Evolutionary conservation across 1,140 invertebrate genomes (phyloP), one percentile per base, ranked within the genome.

Genomic region (Ectropis grisescens): DNA sequence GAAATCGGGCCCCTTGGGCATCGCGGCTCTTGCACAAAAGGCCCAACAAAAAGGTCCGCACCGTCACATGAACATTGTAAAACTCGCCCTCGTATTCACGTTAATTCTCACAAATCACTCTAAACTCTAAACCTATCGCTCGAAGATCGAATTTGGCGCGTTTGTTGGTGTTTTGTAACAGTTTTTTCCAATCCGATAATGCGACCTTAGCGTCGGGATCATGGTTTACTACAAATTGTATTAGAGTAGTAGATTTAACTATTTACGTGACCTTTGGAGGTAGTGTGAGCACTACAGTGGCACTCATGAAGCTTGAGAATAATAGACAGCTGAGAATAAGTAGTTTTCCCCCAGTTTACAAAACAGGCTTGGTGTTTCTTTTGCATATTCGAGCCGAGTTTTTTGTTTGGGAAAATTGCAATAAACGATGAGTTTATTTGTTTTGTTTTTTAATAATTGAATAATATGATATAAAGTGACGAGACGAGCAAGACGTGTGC

Each of bases 211-310:
- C 57, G 59, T 58, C 59, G 59, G 64, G 72, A 78, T 75, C 72
- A 75, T 75, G 70, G 72, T 78, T 78, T 78, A 78, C 72, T 78
- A 78, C 72, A 78, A 78, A 78, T 78, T 78, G 72, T 78, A 78
- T 78, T 75, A 75, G 65, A 74, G 62, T 66, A 71, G 71, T 68
- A 71, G 58, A 72, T 78, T 74, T 72, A 75, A 75, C 68, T 70
- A 78, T 75, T 78, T 75, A 75, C 68, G 49, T 57, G 38, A 45
- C 37, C 41, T 50, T 41, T 40, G 37, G 43, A 22, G 51, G 15
- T 35, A n/a, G 33, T 40, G 29, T 16, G 2, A 27, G 25, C 10
- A n/a, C n/a, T n/a, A n/a, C n/a, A n/a, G n/a, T n/a, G n/a, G n/a
- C n/a, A n/a, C n/a, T n/a, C n/a, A n/a, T n/a, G n/a, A n/a, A n/a